Conservation (phyloP, 1,140 invertebrate genomes). For the Amyelois transitella region DNA sequence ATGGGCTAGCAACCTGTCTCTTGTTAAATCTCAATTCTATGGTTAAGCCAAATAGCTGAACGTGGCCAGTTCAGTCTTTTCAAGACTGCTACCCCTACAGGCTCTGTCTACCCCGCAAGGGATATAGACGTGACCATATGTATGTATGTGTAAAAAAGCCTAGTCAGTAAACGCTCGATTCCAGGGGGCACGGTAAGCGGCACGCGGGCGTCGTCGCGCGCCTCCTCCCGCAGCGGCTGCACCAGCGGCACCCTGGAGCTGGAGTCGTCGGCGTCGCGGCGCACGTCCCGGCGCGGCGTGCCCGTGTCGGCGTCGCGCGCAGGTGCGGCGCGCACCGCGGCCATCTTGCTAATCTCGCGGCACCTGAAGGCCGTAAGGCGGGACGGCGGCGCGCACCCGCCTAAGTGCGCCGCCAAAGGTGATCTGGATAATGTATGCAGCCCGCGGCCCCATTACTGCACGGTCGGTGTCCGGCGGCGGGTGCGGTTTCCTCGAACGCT, state of each 20-base stretch:
- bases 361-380: slow-evolving; percentile 78
- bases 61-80: too few relatives aligned
- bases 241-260: slow-evolving; percentile 76
- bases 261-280: slow-evolving; percentile 76
- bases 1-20: too few relatives aligned
- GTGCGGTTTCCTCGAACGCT: slow-evolving; percentile 44
- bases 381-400: slow-evolving; percentile 69
- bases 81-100: too few relatives aligned
- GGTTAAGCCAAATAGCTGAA: too few relatives aligned
- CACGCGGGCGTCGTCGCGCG: slow-evolving; percentile 78
- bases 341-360: slow-evolving; percentile 93
- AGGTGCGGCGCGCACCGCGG: slow-evolving; percentile 90
- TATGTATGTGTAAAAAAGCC: too few relatives aligned
- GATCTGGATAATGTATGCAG: slow-evolving; percentile 70
- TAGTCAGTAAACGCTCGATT: neutral
- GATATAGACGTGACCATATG: too few relatives aligned
- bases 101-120: too few relatives aligned
- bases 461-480: slow-evolving; percentile 62
- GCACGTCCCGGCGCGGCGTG: slow-evolving; percentile 76
- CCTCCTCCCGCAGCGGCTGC: slow-evolving; percentile 79
- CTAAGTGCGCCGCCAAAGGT: slow-evolving; percentile 74
- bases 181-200: slow-evolving; percentile 76
- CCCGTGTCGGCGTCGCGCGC: slow-evolving; percentile 84
- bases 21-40: too few relatives aligned
- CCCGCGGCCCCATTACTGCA: slow-evolving; percentile 68